Evolutionary conservation across 2,113 vertebrate species (phyloP), one percentile per base, ranked within the genome.

Genomic region (Cyprinodon brontotheroides): DNA sequence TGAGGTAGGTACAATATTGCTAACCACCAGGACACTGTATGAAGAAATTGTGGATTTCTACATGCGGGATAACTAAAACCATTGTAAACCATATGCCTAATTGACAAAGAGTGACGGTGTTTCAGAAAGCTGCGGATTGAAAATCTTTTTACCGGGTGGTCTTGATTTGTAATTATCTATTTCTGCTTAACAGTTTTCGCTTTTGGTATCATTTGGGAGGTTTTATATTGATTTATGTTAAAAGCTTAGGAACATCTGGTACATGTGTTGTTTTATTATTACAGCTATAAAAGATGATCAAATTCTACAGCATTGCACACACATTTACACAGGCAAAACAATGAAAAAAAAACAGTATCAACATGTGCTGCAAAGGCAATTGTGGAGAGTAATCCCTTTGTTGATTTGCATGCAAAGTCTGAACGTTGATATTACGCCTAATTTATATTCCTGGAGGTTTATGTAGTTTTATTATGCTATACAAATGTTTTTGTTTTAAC

Each of bases 1-100:
- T 68, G 93, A 92, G 93, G 97, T 98, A 95, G 93, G 96, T 92
- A 90, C 20, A 17, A 2, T 2, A 15, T n/a, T 38, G 10, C 7
- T 3, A 20, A 13, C 63, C 45, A 48, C 20, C 20, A 63, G 47
- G 29, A 29, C 29, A 29, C 29, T 29, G 29, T 29, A 9, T n/a
- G 4, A 63, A 48, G 72, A 67, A 60, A 43, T 8, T 53, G 22
- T 36, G 14, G 48, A 40, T 20, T 17, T 7, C 29, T 29, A 29
- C 29, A 29, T 29, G 29, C 1, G 29, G 29, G 29, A 29, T 29
- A 29, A 29, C 50, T 57, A 57, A 57, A 57, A 15, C 48, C 4
- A 20, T 57, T 57, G 5, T 41, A n/a, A 41, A 6, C 41, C 9
- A 6, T 2, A 15, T 80, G 62, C 68, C 68, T 45, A 64, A 65